Base-by-base conservation (phyloP, 2,888 invertebrate genomes). In the Anorthoa munda region DNA sequence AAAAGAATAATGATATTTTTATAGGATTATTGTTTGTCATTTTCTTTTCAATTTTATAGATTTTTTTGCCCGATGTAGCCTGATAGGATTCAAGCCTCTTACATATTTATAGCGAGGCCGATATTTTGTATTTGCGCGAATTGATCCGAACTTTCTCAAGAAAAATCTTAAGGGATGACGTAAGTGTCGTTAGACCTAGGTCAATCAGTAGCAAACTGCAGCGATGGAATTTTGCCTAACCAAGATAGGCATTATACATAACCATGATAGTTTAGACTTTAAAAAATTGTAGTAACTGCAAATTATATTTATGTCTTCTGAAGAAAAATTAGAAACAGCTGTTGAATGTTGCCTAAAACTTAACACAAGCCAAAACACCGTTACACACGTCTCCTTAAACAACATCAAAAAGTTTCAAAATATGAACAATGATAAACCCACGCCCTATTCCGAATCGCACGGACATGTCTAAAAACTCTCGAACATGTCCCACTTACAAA, bases 401-500 rank as follows among this genome's bases (percentile, higher is more conserved):
- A 59, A 63, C 18, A 68, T 56, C 39, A 81, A 26, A 48, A 59
- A 39, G 46, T 70, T 73, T 79, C 60, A 67, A 79, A 83, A 75
- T 81, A 75, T 66, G 63, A 79, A 75, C 61, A 81, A 81, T 75
- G 61, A 66, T 50, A 66, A 79, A 15, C 75, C 83, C 80, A 83
- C 81, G 65, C 55, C n/a, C 21, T 31, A 70, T 53, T 75, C 31
- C 56, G 3, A 65, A 83, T 75, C 83, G 66, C 67, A 74, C 79
- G 64, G 70, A 74, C 61, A 66, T 67, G 56, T 70, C 60, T 74
- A 61, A 60, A 79, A 70, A 73, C 53, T 66, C 23, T 18, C 51
- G 70, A 74, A 65, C 26, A 70, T 63, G 81, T 74, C 63, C 74
- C 18, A 86, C 76, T 65, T 86, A 63, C 60, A 65, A 64, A 64